These are phyloP conservation scores for Leontopithecus rosalia DNA, from an alignment of 2,797 vertebrate species.

Conservation along the genomic window DNA sequence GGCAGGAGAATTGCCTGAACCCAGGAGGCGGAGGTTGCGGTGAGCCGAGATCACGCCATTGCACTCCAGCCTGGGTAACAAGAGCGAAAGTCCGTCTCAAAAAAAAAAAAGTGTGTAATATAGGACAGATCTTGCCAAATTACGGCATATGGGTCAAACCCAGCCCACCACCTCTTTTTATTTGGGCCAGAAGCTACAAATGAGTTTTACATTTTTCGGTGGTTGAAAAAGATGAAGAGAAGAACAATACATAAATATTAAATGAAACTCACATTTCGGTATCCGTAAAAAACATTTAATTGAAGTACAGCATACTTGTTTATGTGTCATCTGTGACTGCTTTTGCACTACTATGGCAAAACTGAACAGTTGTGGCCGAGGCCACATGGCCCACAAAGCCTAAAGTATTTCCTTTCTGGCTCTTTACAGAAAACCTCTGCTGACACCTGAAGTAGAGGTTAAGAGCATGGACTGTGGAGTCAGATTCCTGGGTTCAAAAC, in stretches of 20 bases:
- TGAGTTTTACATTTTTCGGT: neutral
- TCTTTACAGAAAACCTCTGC: neutral
- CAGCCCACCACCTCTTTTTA: neutral
- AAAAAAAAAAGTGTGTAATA: fast-evolving
- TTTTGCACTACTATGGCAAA: too few relatives aligned
- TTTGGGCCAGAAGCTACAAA: neutral
- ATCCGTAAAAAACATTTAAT: too few relatives aligned
- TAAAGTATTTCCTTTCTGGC: neutral
- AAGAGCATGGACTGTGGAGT: neutral
- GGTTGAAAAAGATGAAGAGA: neutral
- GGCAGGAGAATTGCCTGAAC: too few relatives aligned
- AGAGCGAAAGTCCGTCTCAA: too few relatives aligned
- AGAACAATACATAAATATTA: neutral
- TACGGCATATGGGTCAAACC: too few relatives aligned
- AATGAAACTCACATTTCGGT: neutral
- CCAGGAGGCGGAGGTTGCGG: too few relatives aligned
- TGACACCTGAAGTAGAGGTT: neutral
- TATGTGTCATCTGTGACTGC: too few relatives aligned
- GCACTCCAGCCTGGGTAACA: too few relatives aligned
- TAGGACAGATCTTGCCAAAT: neutral
- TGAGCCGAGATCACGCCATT: too few relatives aligned
- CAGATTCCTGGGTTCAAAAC: neutral
- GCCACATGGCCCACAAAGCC: neutral
- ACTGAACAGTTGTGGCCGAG: neutral
- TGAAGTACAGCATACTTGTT: neutral